Percentiles rank a stretch among this genome's conserved stretches.
Evolutionary conservation across 2,888 invertebrate genomes (phyloP).

Genomic region (Mamestra brassicae): DNA sequence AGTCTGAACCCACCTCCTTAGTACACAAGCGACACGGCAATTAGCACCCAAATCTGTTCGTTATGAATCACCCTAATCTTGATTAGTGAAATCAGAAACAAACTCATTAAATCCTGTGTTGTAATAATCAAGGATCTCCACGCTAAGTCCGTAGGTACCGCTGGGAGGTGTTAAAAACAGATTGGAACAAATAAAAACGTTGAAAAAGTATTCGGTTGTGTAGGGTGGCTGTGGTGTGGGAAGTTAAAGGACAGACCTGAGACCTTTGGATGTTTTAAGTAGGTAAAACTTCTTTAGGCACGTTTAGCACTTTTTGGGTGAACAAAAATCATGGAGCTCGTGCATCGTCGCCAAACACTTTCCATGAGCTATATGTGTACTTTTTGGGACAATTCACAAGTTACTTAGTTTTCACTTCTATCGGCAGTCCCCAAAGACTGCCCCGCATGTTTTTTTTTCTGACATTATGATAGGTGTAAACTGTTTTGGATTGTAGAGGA

Average conservation of each 20-base stretch:
- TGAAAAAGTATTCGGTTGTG: slow-evolving; percentile 64
- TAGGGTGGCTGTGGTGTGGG: slow-evolving; percentile 49
- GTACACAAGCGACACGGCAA: slow-evolving; percentile 35
- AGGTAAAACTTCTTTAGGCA: too few relatives aligned
- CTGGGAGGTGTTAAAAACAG: slow-evolving; percentile 78
- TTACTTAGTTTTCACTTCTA: too few relatives aligned
- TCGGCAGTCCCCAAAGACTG: too few relatives aligned
- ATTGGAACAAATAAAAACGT: slow-evolving; percentile 73
- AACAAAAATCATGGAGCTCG: too few relatives aligned
- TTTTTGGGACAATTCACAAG: too few relatives aligned
- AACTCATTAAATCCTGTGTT: slow-evolving; percentile 73
- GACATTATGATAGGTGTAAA: background rate
- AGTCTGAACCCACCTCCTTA: background rate
- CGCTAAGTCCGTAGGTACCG: slow-evolving; percentile 33
- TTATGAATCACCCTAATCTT: slow-evolving; percentile 65
- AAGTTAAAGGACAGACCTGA: background rate
- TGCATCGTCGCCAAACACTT: too few relatives aligned
- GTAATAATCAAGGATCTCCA: slow-evolving; percentile 66
- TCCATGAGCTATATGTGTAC: too few relatives aligned
- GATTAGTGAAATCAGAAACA: slow-evolving; percentile 67
- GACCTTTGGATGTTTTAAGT: background rate
- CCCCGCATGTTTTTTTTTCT: background rate
- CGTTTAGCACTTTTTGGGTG: too few relatives aligned
- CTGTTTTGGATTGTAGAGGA: background rate
- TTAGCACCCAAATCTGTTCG: slow-evolving; percentile 47